Evolutionary conservation across 1,140 invertebrate genomes (phyloP).

Genomic region (silkworm (Bombyx mori)): DNA sequence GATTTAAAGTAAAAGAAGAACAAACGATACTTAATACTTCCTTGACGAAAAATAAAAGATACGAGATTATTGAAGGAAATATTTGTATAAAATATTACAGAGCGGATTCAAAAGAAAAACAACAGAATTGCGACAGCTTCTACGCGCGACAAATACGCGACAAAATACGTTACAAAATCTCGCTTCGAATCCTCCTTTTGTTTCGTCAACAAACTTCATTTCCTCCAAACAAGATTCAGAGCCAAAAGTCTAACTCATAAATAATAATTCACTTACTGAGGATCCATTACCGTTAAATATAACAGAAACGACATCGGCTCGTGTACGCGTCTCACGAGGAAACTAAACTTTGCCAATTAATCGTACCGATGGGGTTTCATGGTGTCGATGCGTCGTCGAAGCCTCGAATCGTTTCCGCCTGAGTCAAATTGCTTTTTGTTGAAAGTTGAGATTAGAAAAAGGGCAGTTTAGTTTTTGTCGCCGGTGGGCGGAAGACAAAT

Average conservation of each 20-base stretch:
- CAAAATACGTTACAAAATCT: too few species aligned
- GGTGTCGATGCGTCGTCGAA: conserved; percentile 1
- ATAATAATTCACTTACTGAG: not conserved
- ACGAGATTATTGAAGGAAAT: too few species aligned
- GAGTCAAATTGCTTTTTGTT: conserved; percentile 13
- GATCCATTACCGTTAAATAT: not conserved
- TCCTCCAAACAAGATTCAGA: not conserved
- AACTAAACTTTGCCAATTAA: conserved; percentile 16
- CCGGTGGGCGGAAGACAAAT: conserved; percentile 18
- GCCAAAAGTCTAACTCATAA: not conserved
- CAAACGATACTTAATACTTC: too few species aligned
- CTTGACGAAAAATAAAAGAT: too few species aligned
- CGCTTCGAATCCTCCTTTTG: not conserved
- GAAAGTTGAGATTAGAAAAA: conserved; percentile 15
- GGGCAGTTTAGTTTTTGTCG: conserved; percentile 16
- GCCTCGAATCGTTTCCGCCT: conserved; percentile 8
- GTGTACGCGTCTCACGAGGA: conserved; percentile 1
- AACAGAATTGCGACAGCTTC: too few species aligned
- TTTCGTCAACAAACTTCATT: conserved; percentile 1
- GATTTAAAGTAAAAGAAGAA: too few species aligned
- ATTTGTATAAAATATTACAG: too few species aligned
- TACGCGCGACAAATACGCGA: too few species aligned
- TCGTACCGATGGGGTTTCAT: conserved; percentile 4
- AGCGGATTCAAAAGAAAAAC: too few species aligned
- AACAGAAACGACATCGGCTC: not conserved